These are phyloP conservation scores for Aurelia sp. DNA, from an alignment of 30 jellyfish, hydroid and myxozoan genomes.

Conservation along the genomic window DNA sequence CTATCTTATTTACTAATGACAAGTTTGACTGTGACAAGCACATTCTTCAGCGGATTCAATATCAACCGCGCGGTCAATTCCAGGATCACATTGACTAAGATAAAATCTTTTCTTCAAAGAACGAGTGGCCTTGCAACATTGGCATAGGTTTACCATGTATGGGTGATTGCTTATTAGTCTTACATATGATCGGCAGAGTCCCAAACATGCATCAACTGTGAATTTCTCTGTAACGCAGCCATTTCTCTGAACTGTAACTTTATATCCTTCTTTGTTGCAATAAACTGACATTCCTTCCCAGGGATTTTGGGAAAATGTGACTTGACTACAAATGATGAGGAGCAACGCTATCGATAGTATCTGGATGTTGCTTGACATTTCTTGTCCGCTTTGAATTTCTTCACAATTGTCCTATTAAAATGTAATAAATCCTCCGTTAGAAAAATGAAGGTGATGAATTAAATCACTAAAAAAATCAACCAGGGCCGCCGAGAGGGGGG, in stretches of 20 bases:
- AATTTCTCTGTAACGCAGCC: constrained; percentile 32
- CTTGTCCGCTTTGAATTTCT: no score
- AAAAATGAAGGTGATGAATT: no score
- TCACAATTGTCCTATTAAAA: no score
- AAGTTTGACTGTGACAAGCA: constrained; percentile 27
- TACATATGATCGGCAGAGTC: constrained; percentile 46
- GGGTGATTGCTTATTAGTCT: constrained; percentile 24
- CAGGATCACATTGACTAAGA: constrained; percentile 21
- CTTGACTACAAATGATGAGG: neutral
- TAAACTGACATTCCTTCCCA: constrained; percentile 53
- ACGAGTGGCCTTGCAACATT: constrained; percentile 56
- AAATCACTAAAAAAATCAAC: no score
- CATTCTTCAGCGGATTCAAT: constrained; percentile 57
- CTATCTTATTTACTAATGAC: neutral
- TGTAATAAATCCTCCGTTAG: no score
- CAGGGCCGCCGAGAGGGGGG: no score
- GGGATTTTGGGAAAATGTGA: constrained; percentile 4
- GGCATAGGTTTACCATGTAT: constrained; percentile 37
- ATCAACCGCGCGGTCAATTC: constrained; percentile 18
- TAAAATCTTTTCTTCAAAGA: constrained; percentile 4
- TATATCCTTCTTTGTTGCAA: constrained; percentile 31
- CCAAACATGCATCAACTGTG: constrained; percentile 43
- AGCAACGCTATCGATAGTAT: neutral
- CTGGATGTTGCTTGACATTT: neutral
- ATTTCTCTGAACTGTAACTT: neutral